Evolutionary conservation across 2,888 invertebrate genomes (phyloP).

Genomic region (Chrysolina americana): DNA sequence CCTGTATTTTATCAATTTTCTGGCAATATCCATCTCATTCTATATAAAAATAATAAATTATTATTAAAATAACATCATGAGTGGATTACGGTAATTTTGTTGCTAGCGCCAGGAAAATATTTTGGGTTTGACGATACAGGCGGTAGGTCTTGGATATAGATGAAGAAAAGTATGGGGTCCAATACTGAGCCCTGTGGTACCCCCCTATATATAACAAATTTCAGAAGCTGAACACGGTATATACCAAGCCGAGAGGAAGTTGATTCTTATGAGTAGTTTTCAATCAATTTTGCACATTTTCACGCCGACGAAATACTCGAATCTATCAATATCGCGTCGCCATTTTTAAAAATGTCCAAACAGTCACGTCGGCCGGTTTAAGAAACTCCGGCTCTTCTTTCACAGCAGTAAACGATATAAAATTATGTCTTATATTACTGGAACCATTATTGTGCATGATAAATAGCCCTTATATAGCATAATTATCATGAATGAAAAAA

Average conservation of each 20-base stretch:
- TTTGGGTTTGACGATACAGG: too few relatives aligned
- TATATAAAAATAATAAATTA: too few relatives aligned
- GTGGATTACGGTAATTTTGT: too few relatives aligned
- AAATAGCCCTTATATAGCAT: conserved; percentile 47
- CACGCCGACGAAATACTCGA: background rate
- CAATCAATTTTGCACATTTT: too few relatives aligned
- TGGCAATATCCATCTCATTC: too few relatives aligned
- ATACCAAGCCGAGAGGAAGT: too few relatives aligned
- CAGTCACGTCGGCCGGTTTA: background rate
- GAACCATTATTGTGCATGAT: conserved; percentile 40
- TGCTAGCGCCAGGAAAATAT: too few relatives aligned
- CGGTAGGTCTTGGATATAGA: background rate
- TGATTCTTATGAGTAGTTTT: too few relatives aligned
- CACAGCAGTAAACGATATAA: conserved; percentile 21
- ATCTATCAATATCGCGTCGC: background rate
- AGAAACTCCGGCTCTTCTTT: background rate
- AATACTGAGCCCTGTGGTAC: background rate
- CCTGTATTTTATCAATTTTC: too few relatives aligned
- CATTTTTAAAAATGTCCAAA: background rate
- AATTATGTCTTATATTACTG: conserved; percentile 19
- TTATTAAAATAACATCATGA: too few relatives aligned
- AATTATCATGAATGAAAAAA: conserved; percentile 44
- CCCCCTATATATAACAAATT: background rate
- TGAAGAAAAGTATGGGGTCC: background rate
- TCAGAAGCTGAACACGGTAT: too few relatives aligned